Evolutionary conservation across 2,888 invertebrate genomes (phyloP).

Genomic region (Crepidodera aurea): DNA sequence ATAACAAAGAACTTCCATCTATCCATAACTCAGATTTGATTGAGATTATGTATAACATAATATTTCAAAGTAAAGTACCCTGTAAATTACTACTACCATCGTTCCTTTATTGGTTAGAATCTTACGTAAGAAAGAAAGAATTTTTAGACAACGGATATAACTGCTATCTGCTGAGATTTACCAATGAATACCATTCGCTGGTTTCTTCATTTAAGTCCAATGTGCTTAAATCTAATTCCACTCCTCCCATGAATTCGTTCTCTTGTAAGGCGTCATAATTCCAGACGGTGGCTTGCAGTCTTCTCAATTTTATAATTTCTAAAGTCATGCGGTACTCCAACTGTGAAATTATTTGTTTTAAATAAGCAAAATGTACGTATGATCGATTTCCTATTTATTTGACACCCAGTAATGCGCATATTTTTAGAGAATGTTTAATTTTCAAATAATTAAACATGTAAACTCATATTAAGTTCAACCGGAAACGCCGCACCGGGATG

Average conservation of each 20-base stretch:
- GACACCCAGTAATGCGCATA: too few species aligned
- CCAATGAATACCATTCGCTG: conserved; percentile 85
- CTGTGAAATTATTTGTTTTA: conserved; percentile 65
- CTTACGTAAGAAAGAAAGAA: neutral
- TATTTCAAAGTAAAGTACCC: too few species aligned
- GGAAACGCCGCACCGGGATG: too few species aligned
- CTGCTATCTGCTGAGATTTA: conserved; percentile 57
- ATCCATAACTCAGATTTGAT: too few species aligned
- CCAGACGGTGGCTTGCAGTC: conserved; percentile 94
- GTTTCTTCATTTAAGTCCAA: conserved; percentile 81
- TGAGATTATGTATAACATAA: too few species aligned
- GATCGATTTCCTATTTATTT: too few species aligned
- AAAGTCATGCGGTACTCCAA: conserved; percentile 87
- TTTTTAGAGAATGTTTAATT: too few species aligned
- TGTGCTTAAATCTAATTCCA: conserved; percentile 77
- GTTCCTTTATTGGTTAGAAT: neutral
- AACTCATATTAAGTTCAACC: too few species aligned
- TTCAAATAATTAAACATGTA: too few species aligned
- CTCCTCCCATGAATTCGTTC: conserved; percentile 94
- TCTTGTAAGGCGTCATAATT: conserved; percentile 93
- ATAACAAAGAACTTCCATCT: too few species aligned
- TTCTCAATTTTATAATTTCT: conserved; percentile 77
- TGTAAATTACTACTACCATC: neutral
- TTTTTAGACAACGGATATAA: conserved; percentile 30
- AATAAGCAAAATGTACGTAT: too few species aligned